Percentiles rank a stretch among this genome's conserved stretches.
Conservation (phyloP, 2,113 vertebrate species). For the Mugil cephalus region DNA sequence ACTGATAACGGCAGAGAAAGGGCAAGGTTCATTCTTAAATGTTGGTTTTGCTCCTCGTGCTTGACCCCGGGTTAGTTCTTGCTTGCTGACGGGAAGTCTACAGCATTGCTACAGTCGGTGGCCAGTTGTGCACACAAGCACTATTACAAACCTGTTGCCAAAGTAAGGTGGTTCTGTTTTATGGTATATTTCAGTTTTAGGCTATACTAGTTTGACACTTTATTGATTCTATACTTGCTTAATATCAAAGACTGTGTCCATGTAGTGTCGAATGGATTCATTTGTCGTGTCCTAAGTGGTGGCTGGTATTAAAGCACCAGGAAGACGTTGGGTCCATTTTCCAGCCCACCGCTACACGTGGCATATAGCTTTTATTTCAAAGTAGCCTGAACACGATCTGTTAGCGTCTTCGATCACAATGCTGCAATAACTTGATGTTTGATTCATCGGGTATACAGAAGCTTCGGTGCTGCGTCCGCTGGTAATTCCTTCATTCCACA, state of each 20-base stretch:
- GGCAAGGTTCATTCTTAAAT: slow-evolving; percentile 28
- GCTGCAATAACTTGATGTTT: slow-evolving; percentile 39
- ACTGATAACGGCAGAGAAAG: slow-evolving; percentile 13
- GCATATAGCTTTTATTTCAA: slow-evolving; percentile 32
- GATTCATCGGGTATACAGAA: slow-evolving; percentile 32
- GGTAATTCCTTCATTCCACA: slow-evolving; percentile 14
- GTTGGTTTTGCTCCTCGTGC: slow-evolving; percentile 11
- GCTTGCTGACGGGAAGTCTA: slow-evolving; percentile 40
- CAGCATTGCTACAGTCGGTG: slow-evolving; percentile 7
- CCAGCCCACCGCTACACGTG: not conserved
- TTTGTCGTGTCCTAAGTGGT: not conserved
- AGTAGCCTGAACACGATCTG: not conserved
- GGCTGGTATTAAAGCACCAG: not conserved
- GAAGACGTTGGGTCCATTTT: slow-evolving; percentile 18
- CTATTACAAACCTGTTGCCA: slow-evolving; percentile 38
- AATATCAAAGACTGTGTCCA: slow-evolving; percentile 23
- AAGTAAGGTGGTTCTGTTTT: slow-evolving; percentile 39
- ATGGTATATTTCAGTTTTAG: slow-evolving; percentile 13
- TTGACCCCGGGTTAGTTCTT: slow-evolving; percentile 16
- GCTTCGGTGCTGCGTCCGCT: slow-evolving; percentile 33
- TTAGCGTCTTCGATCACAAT: slow-evolving; percentile 31
- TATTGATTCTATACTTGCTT: slow-evolving; percentile 42
- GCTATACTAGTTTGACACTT: slow-evolving; percentile 48
- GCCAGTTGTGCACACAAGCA: slow-evolving; percentile 10
- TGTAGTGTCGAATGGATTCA: not conserved